Base-by-base conservation (phyloP, 2,888 invertebrate genomes). In the Oscheius sp. region DNA sequence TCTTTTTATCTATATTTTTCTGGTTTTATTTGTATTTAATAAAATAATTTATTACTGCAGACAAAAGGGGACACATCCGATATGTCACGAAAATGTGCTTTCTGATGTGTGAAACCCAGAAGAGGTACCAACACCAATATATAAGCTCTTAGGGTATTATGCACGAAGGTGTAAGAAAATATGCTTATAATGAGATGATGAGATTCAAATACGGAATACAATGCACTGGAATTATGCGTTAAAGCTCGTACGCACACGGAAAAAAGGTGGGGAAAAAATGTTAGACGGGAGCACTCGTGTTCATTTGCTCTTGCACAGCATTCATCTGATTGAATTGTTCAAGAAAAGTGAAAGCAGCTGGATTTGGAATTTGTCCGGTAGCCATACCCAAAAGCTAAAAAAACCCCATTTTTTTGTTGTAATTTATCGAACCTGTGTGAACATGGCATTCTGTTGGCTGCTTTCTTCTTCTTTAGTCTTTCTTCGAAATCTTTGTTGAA, bases 401-500 rank as follows among this genome's bases (percentile, higher is more conserved):
- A n/a, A n/a, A n/a, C n/a, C n/a, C n/a, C n/a, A n/a, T n/a, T 35
- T 35, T 35, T 3, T 35, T 35, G 9, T 35, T 35, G 35, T n/a
- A n/a, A n/a, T n/a, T n/a, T n/a, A n/a, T n/a, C n/a, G 35, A 9
- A 35, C 35, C 55, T 76, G 77, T 49, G 68, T 72, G 75, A 80
- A 74, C 63, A 80, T 73, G 29, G 77, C 76, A 2, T 71, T 63
- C 70, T 77, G 80, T 16, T 75, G 68, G 16, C 58, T 25, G 41
- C 73, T 74, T 29, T 80, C 81, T 23, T 81, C 81, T 12, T 81
- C 83, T 75, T 82, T 83, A 53, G 80, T 82, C 59, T 83, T 82
- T 53, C 87, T 74, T 1, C 87, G 79, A 81, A 87, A 87, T 56
- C 88, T 75, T 74, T 87, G 87, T 63, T 88, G 88, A 52, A 88